A percentile compares a stretch with the other conserved stretches of the same genome.
These are phyloP conservation scores for Daubentonia madagascariensis DNA, from an alignment of 2,113 vertebrate genomes.

Conservation along the genomic window DNA sequence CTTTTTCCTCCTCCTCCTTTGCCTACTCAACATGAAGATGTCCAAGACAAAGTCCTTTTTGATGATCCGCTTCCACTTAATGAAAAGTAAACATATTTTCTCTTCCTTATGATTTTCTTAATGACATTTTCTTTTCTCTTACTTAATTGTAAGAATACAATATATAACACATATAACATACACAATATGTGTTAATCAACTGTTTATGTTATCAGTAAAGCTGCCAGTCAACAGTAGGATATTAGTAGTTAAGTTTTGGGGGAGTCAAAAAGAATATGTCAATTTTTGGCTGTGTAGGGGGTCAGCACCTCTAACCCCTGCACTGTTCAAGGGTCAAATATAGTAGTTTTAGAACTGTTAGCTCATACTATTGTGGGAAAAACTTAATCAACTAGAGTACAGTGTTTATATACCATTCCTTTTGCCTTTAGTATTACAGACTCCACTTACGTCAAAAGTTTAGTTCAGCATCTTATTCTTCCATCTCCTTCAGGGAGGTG, in stretches of 20 bases:
- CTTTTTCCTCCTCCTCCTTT: background rate
- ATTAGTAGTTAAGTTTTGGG: background rate
- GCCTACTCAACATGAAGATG: background rate
- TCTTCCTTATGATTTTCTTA: background rate
- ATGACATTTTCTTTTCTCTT: background rate
- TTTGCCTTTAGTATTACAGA: too few species aligned
- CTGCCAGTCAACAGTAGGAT: background rate
- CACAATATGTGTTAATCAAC: background rate
- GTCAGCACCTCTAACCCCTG: too few species aligned
- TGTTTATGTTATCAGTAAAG: background rate
- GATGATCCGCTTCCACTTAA: background rate
- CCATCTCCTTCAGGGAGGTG: too few species aligned
- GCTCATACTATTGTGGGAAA: too few species aligned
- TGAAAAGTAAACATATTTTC: background rate
- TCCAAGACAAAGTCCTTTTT: background rate
- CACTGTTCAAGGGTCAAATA: too few species aligned
- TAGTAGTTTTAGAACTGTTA: too few species aligned
- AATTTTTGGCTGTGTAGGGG: too few species aligned
- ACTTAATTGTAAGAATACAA: background rate
- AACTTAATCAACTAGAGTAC: too few species aligned
- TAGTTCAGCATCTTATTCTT: too few species aligned
- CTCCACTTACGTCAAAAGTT: too few species aligned
- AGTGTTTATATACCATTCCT: too few species aligned
- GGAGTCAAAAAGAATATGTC: too few species aligned
- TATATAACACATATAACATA: background rate